phyloP scores from a whole-genome alignment of 2,888 invertebrate species.

The Petrophora chlorosata region DNA sequence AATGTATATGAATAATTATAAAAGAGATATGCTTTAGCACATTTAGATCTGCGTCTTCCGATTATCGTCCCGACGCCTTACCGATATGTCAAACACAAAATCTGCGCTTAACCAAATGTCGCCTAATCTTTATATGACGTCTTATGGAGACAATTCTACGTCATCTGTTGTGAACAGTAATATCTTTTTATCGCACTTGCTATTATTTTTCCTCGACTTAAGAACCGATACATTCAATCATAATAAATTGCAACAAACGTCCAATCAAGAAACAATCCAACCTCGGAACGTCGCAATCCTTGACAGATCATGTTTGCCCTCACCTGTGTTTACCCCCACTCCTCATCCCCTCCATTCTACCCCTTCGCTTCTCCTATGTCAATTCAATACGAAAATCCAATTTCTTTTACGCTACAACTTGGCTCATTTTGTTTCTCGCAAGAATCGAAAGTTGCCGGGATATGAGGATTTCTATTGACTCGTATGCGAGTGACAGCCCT shows the following conservation, averaged over 20 bases:
- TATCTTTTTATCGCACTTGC: background rate
- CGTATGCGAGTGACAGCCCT: conserved; percentile 57
- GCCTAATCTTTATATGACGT: no score
- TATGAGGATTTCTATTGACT: conserved; percentile 64
- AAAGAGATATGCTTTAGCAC: no score
- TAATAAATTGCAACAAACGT: conserved; percentile 38
- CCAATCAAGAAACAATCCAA: conserved; percentile 43
- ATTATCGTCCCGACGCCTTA: no score
- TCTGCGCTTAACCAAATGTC: no score
- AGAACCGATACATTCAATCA: conserved; percentile 19
- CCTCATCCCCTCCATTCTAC: conserved; percentile 33
- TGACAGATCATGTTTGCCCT: conserved; percentile 65
- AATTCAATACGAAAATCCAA: conserved; percentile 77
- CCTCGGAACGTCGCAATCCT: conserved; percentile 44
- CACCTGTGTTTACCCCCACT: conserved; percentile 58
- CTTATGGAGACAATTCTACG: no score
- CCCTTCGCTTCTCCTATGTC: conserved; percentile 46
- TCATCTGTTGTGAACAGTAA: background rate
- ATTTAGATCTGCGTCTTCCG: no score
- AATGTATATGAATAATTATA: no score
- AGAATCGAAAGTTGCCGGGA: conserved; percentile 57
- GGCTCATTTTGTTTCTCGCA: conserved; percentile 67
- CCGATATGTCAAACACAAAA: no score
- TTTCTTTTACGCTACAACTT: conserved; percentile 74
- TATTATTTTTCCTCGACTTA: background rate